phyloP scores from a whole-genome alignment of 1,140 invertebrate species.

The Dendrolimus punctatus region DNA sequence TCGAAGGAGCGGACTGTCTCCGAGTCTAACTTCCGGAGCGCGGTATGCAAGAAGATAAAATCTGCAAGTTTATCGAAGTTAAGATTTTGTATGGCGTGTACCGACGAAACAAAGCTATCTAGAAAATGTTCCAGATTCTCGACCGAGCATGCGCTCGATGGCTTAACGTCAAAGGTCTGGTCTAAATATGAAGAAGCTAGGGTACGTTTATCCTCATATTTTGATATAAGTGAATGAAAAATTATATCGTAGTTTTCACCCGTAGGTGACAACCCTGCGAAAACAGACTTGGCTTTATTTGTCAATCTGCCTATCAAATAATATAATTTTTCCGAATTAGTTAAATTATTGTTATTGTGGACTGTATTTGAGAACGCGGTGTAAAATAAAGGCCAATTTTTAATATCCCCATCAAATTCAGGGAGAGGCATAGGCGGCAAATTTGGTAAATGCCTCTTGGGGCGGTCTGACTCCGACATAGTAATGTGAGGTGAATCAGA shows the following conservation, averaged over 20 bases:
- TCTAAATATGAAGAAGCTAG: no score
- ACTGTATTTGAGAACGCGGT: slow-evolving; percentile 1
- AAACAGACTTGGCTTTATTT: not conserved
- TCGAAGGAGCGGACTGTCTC: slow-evolving; percentile 10
- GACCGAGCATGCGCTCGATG: no score
- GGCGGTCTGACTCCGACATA: no score
- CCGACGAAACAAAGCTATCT: no score
- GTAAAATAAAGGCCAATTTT: slow-evolving; percentile 2
- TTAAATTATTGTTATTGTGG: not conserved
- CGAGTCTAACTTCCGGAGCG: slow-evolving; percentile 3
- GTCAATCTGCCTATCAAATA: not conserved
- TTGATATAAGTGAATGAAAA: no score
- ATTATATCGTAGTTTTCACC: no score
- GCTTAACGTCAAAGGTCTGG: no score
- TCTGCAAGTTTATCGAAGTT: slow-evolving; percentile 6
- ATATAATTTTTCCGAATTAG: not conserved
- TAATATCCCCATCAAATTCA: not conserved
- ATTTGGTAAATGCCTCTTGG: no score
- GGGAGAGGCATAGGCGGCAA: not conserved
- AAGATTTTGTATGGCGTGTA: not conserved
- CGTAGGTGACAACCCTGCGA: not conserved
- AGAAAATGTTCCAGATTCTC: no score
- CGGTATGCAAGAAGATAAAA: slow-evolving; percentile 12
- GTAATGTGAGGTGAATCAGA: no score
- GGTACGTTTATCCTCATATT: no score